Conservation (phyloP, 2,888 invertebrate genomes). For the Drosophila imparisetae region DNA sequence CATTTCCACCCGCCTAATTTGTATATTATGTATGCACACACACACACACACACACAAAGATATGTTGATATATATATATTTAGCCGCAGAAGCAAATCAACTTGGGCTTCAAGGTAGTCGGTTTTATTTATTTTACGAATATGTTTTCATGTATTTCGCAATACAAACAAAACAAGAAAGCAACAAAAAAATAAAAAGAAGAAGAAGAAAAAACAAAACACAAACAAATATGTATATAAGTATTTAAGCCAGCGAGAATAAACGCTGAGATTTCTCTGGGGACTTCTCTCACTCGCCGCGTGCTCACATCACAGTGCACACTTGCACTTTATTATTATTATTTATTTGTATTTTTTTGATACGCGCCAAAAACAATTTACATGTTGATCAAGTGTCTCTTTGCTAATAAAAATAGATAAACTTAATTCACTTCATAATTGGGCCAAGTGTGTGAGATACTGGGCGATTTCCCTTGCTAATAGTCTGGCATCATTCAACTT, state of each 20-base stretch:
- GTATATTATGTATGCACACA: conserved; percentile 14
- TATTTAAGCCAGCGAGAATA: conserved; percentile 3
- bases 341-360: conserved; percentile 25
- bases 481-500: neutral
- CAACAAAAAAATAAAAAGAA: neutral
- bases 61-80: conserved; percentile 5
- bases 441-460: conserved; percentile 4
- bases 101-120: conserved; percentile 65
- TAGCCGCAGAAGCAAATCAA: conserved; percentile 51
- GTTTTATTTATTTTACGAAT: conserved; percentile 74
- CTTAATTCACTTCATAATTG: conserved; percentile 30
- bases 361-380: conserved; percentile 48
- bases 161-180: conserved; percentile 43
- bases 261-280: conserved; percentile 20
- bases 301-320: conserved; percentile 14
- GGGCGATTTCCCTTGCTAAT: too few species aligned
- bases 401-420: conserved; percentile 9
- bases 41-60: neutral
- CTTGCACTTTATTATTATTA: conserved; percentile 47
- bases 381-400: conserved; percentile 29
- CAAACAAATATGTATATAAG: conserved; percentile 13
- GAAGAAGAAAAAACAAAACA: conserved; percentile 7
- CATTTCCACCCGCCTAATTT: conserved; percentile 30
- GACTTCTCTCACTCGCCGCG: conserved; percentile 6
- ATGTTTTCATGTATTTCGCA: conserved; percentile 75